Evolutionary conservation across 2,888 invertebrate species (phyloP).

Genomic region (Disparrhopalites patrizii): DNA sequence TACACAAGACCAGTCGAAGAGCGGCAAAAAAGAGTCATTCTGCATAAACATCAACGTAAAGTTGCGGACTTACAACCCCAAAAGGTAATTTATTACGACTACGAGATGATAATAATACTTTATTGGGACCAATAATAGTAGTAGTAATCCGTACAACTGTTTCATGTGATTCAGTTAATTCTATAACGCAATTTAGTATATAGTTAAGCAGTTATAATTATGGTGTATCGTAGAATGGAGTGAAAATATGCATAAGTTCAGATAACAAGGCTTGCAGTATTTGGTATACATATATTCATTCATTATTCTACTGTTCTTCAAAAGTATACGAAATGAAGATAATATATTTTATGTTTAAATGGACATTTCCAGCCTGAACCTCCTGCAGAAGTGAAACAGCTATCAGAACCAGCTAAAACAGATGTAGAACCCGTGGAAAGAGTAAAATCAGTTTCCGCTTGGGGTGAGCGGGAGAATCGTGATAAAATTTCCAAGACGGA

Average conservation of each 20-base stretch:
- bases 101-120: too few species aligned
- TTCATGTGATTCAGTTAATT: too few species aligned
- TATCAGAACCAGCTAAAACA: conserved; percentile 8
- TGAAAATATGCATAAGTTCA: not conserved
- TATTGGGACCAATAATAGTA: too few species aligned
- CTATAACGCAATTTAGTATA: not conserved
- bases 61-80: conserved; percentile 43
- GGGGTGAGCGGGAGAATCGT: conserved; percentile 29
- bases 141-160: too few species aligned
- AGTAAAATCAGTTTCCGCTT: conserved; percentile 26
- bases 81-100: conserved; percentile 28
- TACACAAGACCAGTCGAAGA: conserved; percentile 22
- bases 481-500: conserved; percentile 25
- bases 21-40: conserved; percentile 36
- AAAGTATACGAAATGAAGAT: too few species aligned
- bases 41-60: conserved; percentile 42
- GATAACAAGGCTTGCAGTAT: not conserved
- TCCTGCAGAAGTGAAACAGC: conserved; percentile 3
- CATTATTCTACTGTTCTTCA: too few species aligned
- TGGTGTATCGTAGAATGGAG: not conserved
- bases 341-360: too few species aligned
- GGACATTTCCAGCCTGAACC: conserved; percentile 17
- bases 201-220: not conserved
- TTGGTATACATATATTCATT: too few species aligned
- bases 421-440: conserved; percentile 11